These are phyloP conservation scores for Enhydra lutris DNA, from an alignment of 2,113 vertebrate species.

Conservation along the genomic window DNA sequence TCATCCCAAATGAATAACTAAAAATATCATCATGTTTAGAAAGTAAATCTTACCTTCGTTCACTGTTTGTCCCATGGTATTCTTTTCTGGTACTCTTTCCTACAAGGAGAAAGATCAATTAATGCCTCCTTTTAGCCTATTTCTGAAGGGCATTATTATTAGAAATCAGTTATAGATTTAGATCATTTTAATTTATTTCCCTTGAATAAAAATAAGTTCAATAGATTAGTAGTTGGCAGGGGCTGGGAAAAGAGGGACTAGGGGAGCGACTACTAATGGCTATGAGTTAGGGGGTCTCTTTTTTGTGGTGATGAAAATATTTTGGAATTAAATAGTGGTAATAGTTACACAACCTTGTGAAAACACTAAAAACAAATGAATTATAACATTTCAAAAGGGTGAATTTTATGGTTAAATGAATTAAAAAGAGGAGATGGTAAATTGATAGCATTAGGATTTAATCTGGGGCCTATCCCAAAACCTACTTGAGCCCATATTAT, in stretches of 20 bases:
- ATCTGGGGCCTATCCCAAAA: not conserved
- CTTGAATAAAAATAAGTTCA: conserved; percentile 14
- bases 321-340: not conserved
- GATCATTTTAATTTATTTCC: conserved; percentile 6
- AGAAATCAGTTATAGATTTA: conserved; percentile 64
- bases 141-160: conserved; percentile 75
- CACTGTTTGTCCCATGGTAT: conserved; percentile 79
- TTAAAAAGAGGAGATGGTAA: not conserved
- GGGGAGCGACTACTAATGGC: not conserved
- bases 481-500: not conserved
- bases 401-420: not conserved
- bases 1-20: conserved; percentile 29
- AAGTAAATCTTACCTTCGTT: conserved; percentile 80
- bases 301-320: not conserved
- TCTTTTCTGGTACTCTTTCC: conserved; percentile 72
- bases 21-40: conserved; percentile 30
- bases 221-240: not conserved
- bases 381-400: not conserved
- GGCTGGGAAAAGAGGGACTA: not conserved
- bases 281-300: not conserved
- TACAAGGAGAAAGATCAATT: conserved; percentile 77
- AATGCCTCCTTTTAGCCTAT: conserved; percentile 76
- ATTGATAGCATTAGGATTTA: not conserved
- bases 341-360: not conserved
- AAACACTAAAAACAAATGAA: not conserved